phyloP scores from a whole-genome alignment of 2,797 vertebrate species.

The Poecilia picta region DNA sequence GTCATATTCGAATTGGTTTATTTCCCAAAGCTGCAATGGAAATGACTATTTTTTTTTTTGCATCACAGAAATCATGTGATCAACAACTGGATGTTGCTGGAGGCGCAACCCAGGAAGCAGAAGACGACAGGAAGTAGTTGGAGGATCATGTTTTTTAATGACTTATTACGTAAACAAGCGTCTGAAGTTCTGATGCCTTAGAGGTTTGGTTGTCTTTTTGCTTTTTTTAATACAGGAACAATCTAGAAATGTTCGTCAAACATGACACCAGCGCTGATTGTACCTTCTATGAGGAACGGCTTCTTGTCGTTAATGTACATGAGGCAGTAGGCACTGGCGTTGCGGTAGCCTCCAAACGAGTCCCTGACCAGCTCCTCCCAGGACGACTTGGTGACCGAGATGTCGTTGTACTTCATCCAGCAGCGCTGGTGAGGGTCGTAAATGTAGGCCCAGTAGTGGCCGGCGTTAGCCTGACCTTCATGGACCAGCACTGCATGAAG shows the following conservation, averaged over 20 bases:
- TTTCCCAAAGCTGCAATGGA: too few relatives aligned
- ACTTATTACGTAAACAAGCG: too few relatives aligned
- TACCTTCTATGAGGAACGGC: constrained; percentile 94
- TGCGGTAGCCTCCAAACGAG: constrained; percentile 97
- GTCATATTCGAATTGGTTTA: too few relatives aligned
- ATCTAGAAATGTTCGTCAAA: not conserved
- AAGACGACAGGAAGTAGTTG: too few relatives aligned
- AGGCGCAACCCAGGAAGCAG: too few relatives aligned
- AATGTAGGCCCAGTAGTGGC: constrained; percentile 99
- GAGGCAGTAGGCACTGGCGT: constrained; percentile 98
- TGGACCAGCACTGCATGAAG: constrained; percentile 97
- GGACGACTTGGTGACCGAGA: constrained; percentile 95
- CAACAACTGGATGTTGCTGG: too few relatives aligned
- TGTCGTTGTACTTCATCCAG: constrained; percentile 99
- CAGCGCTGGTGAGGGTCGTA: constrained; percentile 91
- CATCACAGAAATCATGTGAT: too few relatives aligned
- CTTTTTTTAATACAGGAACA: not conserved
- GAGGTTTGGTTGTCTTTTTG: not conserved
- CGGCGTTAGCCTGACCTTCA: constrained; percentile 96
- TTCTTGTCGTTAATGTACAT: constrained; percentile 99
- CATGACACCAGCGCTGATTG: not conserved
- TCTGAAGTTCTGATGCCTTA: not conserved
- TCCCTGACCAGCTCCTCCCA: constrained; percentile 98
- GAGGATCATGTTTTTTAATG: too few relatives aligned
- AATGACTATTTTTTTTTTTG: too few relatives aligned